A percentile compares a stretch with the other conserved stretches of the same genome.
These are phyloP conservation scores for Zoanthus solanderi DNA, from an alignment of 92 coral and sea anemone species.

Conservation along the genomic window DNA sequence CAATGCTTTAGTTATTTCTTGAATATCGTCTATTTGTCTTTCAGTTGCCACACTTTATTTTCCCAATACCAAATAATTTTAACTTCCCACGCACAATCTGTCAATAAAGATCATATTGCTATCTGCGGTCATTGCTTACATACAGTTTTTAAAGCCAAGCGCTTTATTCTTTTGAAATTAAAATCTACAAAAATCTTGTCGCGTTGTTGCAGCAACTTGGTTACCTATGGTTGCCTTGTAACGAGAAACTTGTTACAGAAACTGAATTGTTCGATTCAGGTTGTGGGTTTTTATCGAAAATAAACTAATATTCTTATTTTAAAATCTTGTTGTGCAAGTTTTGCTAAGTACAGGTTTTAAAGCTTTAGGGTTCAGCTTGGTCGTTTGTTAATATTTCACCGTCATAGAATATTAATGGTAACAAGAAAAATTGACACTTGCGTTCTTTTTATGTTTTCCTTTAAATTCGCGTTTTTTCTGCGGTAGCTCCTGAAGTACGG, in stretches of 20 bases:
- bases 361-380: no score
- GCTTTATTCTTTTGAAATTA: conserved; percentile 17
- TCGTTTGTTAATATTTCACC: background rate
- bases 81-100: conserved; percentile 46
- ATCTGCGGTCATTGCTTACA: background rate
- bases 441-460: background rate
- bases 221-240: conserved; percentile 11
- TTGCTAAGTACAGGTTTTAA: background rate
- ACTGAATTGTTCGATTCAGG: background rate
- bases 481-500: background rate
- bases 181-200: conserved; percentile 24
- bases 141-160: conserved; percentile 2
- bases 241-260: background rate
- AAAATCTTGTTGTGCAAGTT: background rate
- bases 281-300: background rate
- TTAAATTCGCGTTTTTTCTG: background rate
- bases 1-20: conserved; percentile 3
- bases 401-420: background rate
- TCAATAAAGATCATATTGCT: conserved; percentile 18
- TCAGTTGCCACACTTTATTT: conserved; percentile 7
- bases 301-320: background rate
- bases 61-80: conserved; percentile 14
- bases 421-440: background rate
- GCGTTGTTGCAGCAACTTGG: background rate
- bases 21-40: conserved; percentile 6